Base-by-base conservation (phyloP, 2,113 vertebrate species). In the Odocoileus virginianus region DNA sequence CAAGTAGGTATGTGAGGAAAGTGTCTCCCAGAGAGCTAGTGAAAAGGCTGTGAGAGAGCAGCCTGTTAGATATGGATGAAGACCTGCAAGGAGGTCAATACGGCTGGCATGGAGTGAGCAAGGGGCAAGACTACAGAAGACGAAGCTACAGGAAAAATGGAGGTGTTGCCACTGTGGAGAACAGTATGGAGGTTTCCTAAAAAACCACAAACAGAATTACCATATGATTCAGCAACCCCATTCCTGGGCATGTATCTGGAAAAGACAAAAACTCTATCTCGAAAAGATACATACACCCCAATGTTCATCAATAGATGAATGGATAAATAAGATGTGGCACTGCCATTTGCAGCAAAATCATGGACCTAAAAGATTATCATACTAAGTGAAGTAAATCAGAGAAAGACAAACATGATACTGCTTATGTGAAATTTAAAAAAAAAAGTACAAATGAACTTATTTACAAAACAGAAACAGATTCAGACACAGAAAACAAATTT, bases 71-170 rank as follows among this genome's bases (percentile, higher is more conserved):
- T 12, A 14, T 21, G 43, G 10, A 14, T 11, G 15, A 61, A 52
- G 33, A 50, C 27, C 54, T 40, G 36, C 36, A 67, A 89, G 30
- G n/a, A 45, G 36, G 57, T 28, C 47, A n/a, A 4, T 0, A 1
- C 6, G 30, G 58, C 21, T 23, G 47, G 64, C 2, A 5, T 0
- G 27, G 27, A 0, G 17, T 6, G 45, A 81, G 57, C 1, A 15
- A 43, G n/a, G n/a, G n/a, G 21, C 3, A 76, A 28, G 47, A 43
- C 57, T 23, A 40, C 1, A n/a, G 7, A 6, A 27, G 47, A 52
- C 2, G 8, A 15, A 79, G 15, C 2, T 14, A 54, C 50, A 45
- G 40, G n/a, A 45, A 16, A 45, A 33, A 0, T 9, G 33, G 78
- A 33, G 45, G 45, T 19, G 16, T 17, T 19, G 45, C 28, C 16